Evolutionary conservation across 2,797 vertebrate species (phyloP).

Genomic region (Triplophysa yarkandensis): DNA sequence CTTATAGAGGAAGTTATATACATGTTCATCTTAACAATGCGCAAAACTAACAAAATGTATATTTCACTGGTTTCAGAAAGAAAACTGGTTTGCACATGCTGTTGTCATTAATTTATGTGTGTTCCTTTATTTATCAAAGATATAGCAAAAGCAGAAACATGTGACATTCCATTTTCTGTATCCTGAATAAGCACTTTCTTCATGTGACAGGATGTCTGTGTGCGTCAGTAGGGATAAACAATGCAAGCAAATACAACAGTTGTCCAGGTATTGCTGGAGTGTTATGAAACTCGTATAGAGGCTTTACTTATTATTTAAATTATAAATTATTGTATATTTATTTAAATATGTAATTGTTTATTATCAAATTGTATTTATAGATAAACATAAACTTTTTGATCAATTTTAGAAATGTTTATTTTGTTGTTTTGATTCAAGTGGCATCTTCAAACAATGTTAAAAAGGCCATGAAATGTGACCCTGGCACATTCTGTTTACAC

Average conservation of each 20-base stretch:
- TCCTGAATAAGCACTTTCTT: slow-evolving; percentile 13
- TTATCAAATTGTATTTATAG: background rate
- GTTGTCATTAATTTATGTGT: background rate
- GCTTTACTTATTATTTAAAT: too few relatives aligned
- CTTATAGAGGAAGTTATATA: background rate
- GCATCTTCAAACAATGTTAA: slow-evolving; percentile 93
- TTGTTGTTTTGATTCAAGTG: too few relatives aligned
- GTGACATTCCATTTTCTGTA: background rate
- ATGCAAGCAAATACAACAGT: background rate
- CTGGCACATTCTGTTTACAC: slow-evolving; percentile 82
- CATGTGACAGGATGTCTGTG: slow-evolving; percentile 14
- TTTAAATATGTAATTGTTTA: too few relatives aligned
- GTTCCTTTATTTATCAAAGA: background rate
- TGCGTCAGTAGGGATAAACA: background rate
- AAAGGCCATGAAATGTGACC: slow-evolving; percentile 82
- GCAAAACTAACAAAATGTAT: background rate
- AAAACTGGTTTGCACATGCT: too few relatives aligned
- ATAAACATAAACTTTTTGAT: background rate
- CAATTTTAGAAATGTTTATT: too few relatives aligned
- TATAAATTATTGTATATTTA: too few relatives aligned
- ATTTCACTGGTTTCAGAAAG: background rate
- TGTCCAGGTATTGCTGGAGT: background rate
- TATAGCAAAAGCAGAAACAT: background rate
- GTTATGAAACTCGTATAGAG: background rate
- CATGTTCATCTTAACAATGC: background rate